phyloP scores from a whole-genome alignment of 2,888 invertebrate species.

The Catocala sponsa region DNA sequence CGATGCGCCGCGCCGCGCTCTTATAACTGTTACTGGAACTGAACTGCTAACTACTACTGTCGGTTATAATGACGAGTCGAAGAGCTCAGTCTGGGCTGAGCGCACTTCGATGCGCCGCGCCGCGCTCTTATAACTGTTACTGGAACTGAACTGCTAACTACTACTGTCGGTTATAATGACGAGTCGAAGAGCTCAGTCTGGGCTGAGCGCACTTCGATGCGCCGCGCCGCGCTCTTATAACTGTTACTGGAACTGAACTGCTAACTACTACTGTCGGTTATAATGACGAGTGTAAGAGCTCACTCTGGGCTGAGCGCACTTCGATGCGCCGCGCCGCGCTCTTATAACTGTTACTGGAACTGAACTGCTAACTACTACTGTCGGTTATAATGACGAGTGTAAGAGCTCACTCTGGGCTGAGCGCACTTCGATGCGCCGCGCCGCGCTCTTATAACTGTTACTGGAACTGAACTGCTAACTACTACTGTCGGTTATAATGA shows the following conservation, averaged over 20 bases:
- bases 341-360: too few relatives aligned
- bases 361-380: too few relatives aligned
- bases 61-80: background rate
- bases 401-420: background rate
- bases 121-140: too few relatives aligned
- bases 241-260: too few relatives aligned
- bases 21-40: too few relatives aligned
- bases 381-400: slow-evolving; percentile 1
- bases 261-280: too few relatives aligned
- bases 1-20: background rate
- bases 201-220: background rate
- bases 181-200: background rate
- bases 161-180: slow-evolving; percentile 6
- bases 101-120: background rate
- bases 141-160: too few relatives aligned
- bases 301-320: background rate
- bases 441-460: too few relatives aligned
- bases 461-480: too few relatives aligned
- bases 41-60: too few relatives aligned
- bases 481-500: slow-evolving; percentile 6
- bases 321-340: background rate
- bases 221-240: background rate
- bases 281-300: background rate
- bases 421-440: background rate
- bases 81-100: background rate